Base-by-base conservation (phyloP, 2,888 invertebrate genomes). In the Selenia dentaria region DNA sequence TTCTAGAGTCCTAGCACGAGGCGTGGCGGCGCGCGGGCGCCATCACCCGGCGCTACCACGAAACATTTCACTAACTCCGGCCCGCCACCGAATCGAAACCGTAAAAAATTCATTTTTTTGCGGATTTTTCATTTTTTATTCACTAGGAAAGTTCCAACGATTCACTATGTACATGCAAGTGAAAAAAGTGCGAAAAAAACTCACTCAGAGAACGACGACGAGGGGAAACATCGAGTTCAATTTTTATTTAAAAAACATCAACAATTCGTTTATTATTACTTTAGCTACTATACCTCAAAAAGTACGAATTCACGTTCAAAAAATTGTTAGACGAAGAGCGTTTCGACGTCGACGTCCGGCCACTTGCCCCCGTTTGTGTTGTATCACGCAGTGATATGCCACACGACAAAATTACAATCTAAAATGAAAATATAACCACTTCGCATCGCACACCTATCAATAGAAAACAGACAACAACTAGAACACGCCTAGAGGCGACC, bases 111-210 rank as follows among this genome's bases (percentile, higher is more conserved):
- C 50, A 72, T 77, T 54, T 55, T 83, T 80, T 82, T 77, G 79
- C 78, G 73, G 77, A 70, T 74, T 68, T 64, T 70, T 65, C 61
- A 67, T 66, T 66, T 70, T 75, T 75, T 67, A 69, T 77, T 79
- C 70, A 71, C 74, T 80, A 74, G 51, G 52, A 54, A 57, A 60
- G 51, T 50, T 59, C 53, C 57, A 61, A 61, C 61, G 52, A 54
- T 54, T 58, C 58, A 57, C 82, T 83, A 82, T 85, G 62, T 81
- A 83, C 83, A 85, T 84, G 84, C 77, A 79, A 81, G 83, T 61
- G 61, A 55, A 44, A 46, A 74, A 48, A 74, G 84, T 83, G 84
- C 81, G 66, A 76, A 79, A 57, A 50, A 53, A 58, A 79, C 73
- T 76, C 82, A 79, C 84, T 74, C 80, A 64, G 69, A 32, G 40